Base-by-base conservation (phyloP, 2,113 vertebrate genomes). In the Plestiodon gilberti region DNA sequence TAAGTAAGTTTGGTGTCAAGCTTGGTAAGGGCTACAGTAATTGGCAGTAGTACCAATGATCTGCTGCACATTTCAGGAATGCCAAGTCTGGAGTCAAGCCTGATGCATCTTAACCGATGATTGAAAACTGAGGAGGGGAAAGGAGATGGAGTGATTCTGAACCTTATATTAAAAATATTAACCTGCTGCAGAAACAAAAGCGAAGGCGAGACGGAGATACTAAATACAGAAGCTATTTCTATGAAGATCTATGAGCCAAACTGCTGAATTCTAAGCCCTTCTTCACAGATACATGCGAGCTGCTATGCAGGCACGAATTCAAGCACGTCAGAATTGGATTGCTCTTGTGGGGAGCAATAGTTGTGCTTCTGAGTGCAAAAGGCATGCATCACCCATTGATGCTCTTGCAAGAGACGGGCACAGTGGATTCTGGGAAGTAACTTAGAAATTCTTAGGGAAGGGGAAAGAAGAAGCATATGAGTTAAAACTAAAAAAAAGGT, bases 271-370 rank as follows among this genome's bases (percentile, higher is more conserved):
- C n/a, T 62, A 48, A 8, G 55, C 1, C 15, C 1, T 38, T 71
- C 89, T 61, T 38, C 55, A 79, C 59, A 88, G 3, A 80, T 83
- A 5, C 8, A 20, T 71, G 25, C 6, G n/a, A 78, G 14, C 14
- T 33, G 5, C 57, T 83, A n/a, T n/a, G n/a, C n/a, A 69, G 87
- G 55, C 85, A 84, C 83, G 91, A 64, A 3, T 9, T 3, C 7
- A 82, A 55, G 14, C 48, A 78, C 0, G 4, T 28, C 59, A 85
- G 14, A 52, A 28, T 15, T 79, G 81, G 65, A 35, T 69, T 59
- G 6, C 76, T 40, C 40, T 14, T 6, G 38, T 90, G 73, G 71
- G 17, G 59, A 85, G 52, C 30, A 80, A 30, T 82, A 69, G 14
- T 4, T 59, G 8, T 6, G 30, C 0, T 88, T 93, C 17, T 6